phyloP scores from a whole-genome alignment of 2,888 invertebrate genomes.

The Acanthosepion pharaonis region DNA sequence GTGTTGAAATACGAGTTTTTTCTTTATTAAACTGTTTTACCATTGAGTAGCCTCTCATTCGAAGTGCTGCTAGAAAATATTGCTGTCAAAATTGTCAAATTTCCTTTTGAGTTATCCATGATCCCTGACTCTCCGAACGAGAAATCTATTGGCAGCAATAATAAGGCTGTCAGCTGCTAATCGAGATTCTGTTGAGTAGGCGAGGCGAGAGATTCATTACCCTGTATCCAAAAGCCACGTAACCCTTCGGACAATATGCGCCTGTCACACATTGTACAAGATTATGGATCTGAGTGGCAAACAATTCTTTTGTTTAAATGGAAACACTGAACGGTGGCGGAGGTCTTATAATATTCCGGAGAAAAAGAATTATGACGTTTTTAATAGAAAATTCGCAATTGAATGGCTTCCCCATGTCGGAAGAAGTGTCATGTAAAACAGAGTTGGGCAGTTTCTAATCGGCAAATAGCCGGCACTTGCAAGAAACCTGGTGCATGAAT shows the following conservation, averaged over 20 bases:
- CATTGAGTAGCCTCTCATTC: neutral
- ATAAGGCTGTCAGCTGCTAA: neutral
- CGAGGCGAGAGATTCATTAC: neutral
- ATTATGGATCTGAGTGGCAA: neutral
- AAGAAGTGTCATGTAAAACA: neutral
- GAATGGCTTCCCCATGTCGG: neutral
- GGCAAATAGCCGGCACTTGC: neutral
- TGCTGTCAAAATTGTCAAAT: slow-evolving; percentile 33
- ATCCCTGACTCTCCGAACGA: neutral
- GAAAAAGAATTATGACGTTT: neutral
- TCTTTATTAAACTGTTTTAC: neutral
- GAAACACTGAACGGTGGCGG: neutral
- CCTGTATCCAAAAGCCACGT: neutral
- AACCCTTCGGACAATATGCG: neutral
- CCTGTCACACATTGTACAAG: slow-evolving; percentile 8
- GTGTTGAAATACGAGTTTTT: neutral
- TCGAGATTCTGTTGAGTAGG: neutral
- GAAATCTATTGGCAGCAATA: neutral
- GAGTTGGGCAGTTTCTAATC: neutral
- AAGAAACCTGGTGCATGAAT: neutral
- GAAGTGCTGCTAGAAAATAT: slow-evolving; percentile 11
- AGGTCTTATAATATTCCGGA: neutral
- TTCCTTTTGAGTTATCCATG: neutral
- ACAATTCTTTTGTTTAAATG: slow-evolving; percentile 33
- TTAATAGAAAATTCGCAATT: slow-evolving; percentile 15